phyloP scores from a whole-genome alignment of 2,888 invertebrate species.

The Seira musarum region DNA sequence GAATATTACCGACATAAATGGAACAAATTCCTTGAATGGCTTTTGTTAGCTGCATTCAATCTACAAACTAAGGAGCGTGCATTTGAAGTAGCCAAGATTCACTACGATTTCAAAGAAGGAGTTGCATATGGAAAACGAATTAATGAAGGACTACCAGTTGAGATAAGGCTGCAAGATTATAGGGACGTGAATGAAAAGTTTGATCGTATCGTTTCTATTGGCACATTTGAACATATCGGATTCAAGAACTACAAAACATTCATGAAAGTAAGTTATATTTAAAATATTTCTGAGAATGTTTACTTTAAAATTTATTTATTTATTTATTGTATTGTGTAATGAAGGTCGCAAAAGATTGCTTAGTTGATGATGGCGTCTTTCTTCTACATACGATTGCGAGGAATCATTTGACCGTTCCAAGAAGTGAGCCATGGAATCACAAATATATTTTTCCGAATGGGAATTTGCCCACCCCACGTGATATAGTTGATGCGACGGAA shows the following conservation, averaged over 20 bases:
- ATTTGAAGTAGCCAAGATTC: too few relatives aligned
- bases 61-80: too few relatives aligned
- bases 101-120: too few relatives aligned
- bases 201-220: conserved; percentile 65
- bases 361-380: conserved; percentile 56
- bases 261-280: too few relatives aligned
- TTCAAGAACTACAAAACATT: conserved; percentile 58
- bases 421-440: conserved; percentile 60
- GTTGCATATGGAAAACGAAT: not conserved
- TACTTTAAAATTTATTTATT: not conserved
- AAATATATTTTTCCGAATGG: conserved; percentile 57
- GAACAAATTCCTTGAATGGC: too few relatives aligned
- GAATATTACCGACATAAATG: too few relatives aligned
- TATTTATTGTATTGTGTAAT: too few relatives aligned
- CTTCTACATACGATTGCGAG: conserved; percentile 62
- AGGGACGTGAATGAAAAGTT: conserved; percentile 62
- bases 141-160: conserved; percentile 45
- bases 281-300: not conserved
- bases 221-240: conserved; percentile 66
- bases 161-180: conserved; percentile 60
- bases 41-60: too few relatives aligned
- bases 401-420: conserved; percentile 53
- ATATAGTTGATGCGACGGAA: conserved; percentile 55
- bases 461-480: conserved; percentile 56
- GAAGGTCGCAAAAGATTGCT: conserved; percentile 7